Base-by-base conservation (phyloP, 2,797 vertebrate genomes). In the Xerus rutilus region DNA sequence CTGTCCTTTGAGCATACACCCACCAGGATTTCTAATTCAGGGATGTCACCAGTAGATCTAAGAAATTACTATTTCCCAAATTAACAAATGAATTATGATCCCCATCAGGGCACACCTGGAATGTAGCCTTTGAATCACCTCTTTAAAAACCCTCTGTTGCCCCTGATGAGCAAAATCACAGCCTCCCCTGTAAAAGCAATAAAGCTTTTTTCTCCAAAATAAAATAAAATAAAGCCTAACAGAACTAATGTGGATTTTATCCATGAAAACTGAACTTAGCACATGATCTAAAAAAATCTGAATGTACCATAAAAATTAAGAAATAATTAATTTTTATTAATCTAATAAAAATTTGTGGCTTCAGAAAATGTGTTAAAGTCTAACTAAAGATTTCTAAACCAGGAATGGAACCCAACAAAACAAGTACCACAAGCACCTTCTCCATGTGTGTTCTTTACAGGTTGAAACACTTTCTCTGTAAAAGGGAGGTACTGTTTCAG, bases 281-380 rank as follows among this genome's bases (percentile, higher is more conserved):
- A 77, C 39, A 25, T 72, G 15, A 84, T 62, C 69, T 95, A 77
- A 93, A 94, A 59, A 91, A 86, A 73, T 78, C 6, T 67, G 45
- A 91, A 96, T 59, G 25, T 69, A 25, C 82, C 86, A 82, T 43
- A 30, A 91, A 67, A 49, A 43, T 35, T 52, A 65, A 54, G 21
- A 69, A 70, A 59, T 39, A 28, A 77, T 57, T 90, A 69, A 76
- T 52, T 67, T 79, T 65, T 93, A 77, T 90, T 67, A 47, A 23
- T 77, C 35, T 81, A 96, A 69, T 85, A 86, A 82, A 82, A 95
- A 86, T 47, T 1, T 88, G 47, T 59, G 28, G 62, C 15, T 77
- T 93, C 43, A 81, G 88, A 86, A 35, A 89, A 59, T 54, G 91
- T 57, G 62, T 3, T 90, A 52, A 54, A 43, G 25, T 84, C 86